phyloP scores from a whole-genome alignment of 2,888 invertebrate genomes.

The Polyploca ridens region DNA sequence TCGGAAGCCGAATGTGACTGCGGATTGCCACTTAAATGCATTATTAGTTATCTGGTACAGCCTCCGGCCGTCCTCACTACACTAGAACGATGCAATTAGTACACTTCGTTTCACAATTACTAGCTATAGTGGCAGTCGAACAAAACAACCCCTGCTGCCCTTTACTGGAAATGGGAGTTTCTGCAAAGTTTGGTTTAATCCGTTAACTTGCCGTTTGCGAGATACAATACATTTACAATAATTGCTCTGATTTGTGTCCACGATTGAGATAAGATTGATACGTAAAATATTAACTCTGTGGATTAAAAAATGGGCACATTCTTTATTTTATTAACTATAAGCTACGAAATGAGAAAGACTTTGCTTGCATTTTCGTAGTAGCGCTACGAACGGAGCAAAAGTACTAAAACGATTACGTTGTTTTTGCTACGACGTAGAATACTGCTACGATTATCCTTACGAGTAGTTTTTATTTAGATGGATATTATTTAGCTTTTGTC shows the following conservation, averaged over 20 bases:
- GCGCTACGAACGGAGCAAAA: neutral
- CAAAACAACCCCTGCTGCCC: constrained; percentile 21
- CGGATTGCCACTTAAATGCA: constrained; percentile 59
- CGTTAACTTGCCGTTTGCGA: constrained; percentile 38
- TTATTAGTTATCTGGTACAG: constrained; percentile 58
- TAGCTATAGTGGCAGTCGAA: constrained; percentile 18
- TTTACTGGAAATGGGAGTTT: constrained; percentile 23
- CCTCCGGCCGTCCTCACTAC: constrained; percentile 26
- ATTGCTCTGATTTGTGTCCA: constrained; percentile 15
- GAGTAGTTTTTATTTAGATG: neutral
- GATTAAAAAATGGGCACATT: no score
- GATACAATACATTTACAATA: constrained; percentile 27
- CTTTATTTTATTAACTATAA: no score
- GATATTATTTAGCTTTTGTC: neutral
- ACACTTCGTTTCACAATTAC: constrained; percentile 46
- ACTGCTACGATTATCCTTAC: neutral
- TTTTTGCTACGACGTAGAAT: neutral
- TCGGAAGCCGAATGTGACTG: constrained; percentile 46
- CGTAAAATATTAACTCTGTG: no score
- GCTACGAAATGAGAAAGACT: neutral
- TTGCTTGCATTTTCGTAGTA: neutral
- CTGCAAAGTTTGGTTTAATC: constrained; percentile 27
- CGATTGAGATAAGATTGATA: neutral
- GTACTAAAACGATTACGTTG: neutral
- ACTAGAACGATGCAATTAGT: constrained; percentile 46